Conservation (phyloP, 2,113 vertebrate species). For the Arizona elegans region DNA sequence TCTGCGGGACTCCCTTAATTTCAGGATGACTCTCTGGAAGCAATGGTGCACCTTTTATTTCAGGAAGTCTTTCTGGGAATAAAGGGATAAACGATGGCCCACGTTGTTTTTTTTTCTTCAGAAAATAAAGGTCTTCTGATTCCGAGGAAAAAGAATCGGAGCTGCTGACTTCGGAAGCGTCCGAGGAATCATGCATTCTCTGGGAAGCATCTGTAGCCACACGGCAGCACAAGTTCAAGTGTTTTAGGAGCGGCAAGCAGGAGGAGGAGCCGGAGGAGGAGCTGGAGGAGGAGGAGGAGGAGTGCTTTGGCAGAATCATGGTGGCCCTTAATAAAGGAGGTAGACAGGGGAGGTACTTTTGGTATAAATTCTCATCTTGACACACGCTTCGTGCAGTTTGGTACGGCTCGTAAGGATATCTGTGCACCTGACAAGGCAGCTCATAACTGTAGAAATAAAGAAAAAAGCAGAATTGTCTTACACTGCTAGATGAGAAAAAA, state of each 20-base stretch:
- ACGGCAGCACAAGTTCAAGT: background rate
- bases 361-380: background rate
- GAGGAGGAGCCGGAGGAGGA: background rate
- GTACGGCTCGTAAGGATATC: background rate
- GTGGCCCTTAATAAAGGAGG: too few relatives aligned
- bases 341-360: background rate
- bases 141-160: background rate
- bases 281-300: background rate
- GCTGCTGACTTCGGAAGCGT: background rate
- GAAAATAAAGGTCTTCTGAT: background rate
- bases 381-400: background rate
- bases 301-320: background rate
- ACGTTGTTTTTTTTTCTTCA: background rate
- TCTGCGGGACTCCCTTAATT: background rate
- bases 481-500: too few relatives aligned
- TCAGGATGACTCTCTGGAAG: background rate
- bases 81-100: rapidly evolving
- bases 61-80: background rate
- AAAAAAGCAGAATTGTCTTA: background rate
- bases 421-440: background rate
- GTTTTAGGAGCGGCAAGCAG: background rate
- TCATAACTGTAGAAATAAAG: background rate
- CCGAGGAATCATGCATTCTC: background rate
- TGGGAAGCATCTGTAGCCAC: background rate
- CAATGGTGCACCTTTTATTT: background rate